Evolutionary conservation across 2,113 vertebrate genomes (phyloP).

Genomic region (Tapirus terrestris): DNA sequence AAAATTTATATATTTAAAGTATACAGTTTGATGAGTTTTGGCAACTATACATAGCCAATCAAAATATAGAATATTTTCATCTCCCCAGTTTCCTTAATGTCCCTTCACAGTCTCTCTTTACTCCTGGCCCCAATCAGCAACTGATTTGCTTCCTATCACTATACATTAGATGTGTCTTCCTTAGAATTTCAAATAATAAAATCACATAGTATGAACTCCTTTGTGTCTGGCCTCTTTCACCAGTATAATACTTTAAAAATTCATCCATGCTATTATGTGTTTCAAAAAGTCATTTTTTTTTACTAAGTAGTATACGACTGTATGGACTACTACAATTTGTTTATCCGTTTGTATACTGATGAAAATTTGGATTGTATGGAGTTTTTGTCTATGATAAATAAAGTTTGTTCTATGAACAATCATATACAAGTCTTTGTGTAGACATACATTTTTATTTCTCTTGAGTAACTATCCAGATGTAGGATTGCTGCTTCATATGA

Average conservation of each 20-base stretch:
- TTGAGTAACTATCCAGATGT: not conserved
- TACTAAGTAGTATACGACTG: not conserved
- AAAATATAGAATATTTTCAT: not conserved
- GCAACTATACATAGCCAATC: not conserved
- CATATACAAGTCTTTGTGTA: not conserved
- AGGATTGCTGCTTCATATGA: not conserved
- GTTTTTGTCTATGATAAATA: not conserved
- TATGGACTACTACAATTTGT: not conserved
- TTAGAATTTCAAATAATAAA: not conserved
- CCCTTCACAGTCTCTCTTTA: not conserved
- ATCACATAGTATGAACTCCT: not conserved
- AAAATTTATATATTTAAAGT: not conserved
- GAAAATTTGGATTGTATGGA: not conserved
- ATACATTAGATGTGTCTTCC: not conserved
- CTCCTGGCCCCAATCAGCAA: not conserved
- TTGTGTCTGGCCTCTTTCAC: not conserved
- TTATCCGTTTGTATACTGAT: not conserved
- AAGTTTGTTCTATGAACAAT: not conserved
- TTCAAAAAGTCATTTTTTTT: not conserved
- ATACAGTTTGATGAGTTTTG: not conserved
- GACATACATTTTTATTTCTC: not conserved
- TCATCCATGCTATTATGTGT: not conserved
- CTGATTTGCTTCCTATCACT: not conserved
- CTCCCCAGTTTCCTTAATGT: not conserved
- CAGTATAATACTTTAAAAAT: not conserved